Evolutionary conservation across 2,113 vertebrate species (phyloP), one percentile per base, ranked within the genome.

Genomic region (Poeciliopsis turrubarensis): DNA sequence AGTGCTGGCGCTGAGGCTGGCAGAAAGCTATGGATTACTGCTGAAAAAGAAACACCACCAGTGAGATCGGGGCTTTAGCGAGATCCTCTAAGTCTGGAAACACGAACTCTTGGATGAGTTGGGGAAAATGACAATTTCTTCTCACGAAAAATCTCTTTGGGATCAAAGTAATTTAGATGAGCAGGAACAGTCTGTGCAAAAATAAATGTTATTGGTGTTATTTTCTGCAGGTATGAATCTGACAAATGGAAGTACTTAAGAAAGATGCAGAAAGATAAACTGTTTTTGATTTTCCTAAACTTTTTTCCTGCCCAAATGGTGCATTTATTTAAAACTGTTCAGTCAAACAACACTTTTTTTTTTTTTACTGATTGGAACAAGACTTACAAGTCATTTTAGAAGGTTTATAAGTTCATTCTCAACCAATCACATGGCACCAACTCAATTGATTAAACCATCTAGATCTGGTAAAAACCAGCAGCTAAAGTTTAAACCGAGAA

Each of bases 1-100:
- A 80, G 65, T 66, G 70, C 73, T 83, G 84, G 89, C 78, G 60
- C 70, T 1, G 27, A 77, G 73, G 64, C 73, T 77, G 78, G 77
- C 39, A 65, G 66, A 54, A 66, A 70, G 80, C 81, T 34, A 66
- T 1, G 47, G 79, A 77, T 84, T 79, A 78, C 2, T 7, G 63
- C 14, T 17, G 66, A 76, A 74, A 81, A 66, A 78, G 47, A 82
- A 82, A 82, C 81, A 29, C 57, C 62, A 29, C 80, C 64, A 47
- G 65, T 8, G 27, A 66, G 63, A 74, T 60, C 10, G 47, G 60
- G 78, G 62, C 68, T 77, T 64, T 66, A 72, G 65, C 44, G 27
- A 65, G 77, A 80, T 73, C 65, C 72, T 32, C 44, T 79, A 75
- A 68, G 70, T 79, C 70, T 73, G 65, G 26, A 22, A 74, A 66